Conservation (phyloP, 2,888 invertebrate species). For the Eudemis profundana region DNA sequence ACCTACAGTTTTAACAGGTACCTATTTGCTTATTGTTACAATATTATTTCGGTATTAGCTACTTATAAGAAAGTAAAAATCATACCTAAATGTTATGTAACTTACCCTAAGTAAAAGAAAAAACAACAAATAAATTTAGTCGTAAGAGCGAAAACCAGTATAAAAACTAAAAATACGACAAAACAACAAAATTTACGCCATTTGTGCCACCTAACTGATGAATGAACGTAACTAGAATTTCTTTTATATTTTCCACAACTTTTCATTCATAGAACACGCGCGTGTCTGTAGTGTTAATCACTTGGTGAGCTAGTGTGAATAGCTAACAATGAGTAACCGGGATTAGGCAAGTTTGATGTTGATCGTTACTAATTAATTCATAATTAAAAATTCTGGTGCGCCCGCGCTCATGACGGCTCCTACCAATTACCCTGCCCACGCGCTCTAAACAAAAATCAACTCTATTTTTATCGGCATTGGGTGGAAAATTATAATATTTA, state of each 20-base stretch:
- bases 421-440: conserved; percentile 75
- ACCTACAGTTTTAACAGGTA: too few relatives aligned
- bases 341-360: conserved; percentile 80
- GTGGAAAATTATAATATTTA: conserved; percentile 65
- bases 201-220: background rate
- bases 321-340: conserved; percentile 62
- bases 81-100: too few relatives aligned
- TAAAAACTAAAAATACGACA: too few relatives aligned
- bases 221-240: background rate
- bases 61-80: too few relatives aligned
- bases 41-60: too few relatives aligned
- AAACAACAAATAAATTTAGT: too few relatives aligned
- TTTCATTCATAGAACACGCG: background rate
- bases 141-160: too few relatives aligned
- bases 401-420: conserved; percentile 76
- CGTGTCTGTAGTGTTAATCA: conserved; percentile 20
- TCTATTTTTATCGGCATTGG: conserved; percentile 61
- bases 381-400: conserved; percentile 85
- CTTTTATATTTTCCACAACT: background rate
- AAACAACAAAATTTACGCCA: too few relatives aligned
- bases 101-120: too few relatives aligned
- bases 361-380: conserved; percentile 83
- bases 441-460: conserved; percentile 64
- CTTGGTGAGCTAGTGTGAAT: conserved; percentile 49
- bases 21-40: too few relatives aligned